Percentiles rank a stretch among this genome's conserved stretches.
Evolutionary conservation across 2,888 invertebrate species (phyloP).

Genomic region (Quadroppia sp.): DNA sequence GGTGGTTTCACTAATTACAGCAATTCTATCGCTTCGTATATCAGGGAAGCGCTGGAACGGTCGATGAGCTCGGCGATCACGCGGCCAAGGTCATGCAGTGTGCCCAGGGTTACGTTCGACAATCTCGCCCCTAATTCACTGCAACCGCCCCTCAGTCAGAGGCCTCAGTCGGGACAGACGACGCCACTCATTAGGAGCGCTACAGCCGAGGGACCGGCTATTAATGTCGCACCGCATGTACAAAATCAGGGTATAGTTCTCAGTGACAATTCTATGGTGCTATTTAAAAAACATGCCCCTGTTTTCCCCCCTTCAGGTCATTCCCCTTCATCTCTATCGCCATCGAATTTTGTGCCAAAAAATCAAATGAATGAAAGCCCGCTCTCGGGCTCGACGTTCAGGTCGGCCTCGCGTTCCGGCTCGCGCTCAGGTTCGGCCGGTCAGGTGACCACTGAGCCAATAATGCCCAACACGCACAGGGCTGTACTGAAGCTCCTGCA

Average conservation of each 20-base stretch:
- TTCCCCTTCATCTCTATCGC: constrained; percentile 15
- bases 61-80: constrained; percentile 46
- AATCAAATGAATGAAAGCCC: constrained; percentile 38
- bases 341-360: constrained; percentile 21
- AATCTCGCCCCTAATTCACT: constrained; percentile 40
- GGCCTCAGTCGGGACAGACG: not conserved
- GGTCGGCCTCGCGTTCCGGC: constrained; percentile 21
- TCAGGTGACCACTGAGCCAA: constrained; percentile 33
- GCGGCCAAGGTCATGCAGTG: constrained; percentile 55
- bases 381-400: not conserved
- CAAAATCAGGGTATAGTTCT: not conserved
- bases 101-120: constrained; percentile 55
- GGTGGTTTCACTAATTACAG: not conserved
- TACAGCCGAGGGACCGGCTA: constrained; percentile 47
- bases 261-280: not conserved
- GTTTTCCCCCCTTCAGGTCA: not conserved
- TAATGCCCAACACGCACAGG: constrained; percentile 44
- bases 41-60: constrained; percentile 38
- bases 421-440: constrained; percentile 35
- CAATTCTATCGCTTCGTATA: constrained; percentile 24
- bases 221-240: not conserved
- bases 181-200: constrained; percentile 50
- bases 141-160: constrained; percentile 47
- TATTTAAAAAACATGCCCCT: too few species aligned
- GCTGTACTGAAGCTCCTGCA: constrained; percentile 44